Percentiles rank a stretch among this genome's conserved stretches.
Conservation (phyloP, 2,113 vertebrate species). For the Procavia capensis region DNA sequence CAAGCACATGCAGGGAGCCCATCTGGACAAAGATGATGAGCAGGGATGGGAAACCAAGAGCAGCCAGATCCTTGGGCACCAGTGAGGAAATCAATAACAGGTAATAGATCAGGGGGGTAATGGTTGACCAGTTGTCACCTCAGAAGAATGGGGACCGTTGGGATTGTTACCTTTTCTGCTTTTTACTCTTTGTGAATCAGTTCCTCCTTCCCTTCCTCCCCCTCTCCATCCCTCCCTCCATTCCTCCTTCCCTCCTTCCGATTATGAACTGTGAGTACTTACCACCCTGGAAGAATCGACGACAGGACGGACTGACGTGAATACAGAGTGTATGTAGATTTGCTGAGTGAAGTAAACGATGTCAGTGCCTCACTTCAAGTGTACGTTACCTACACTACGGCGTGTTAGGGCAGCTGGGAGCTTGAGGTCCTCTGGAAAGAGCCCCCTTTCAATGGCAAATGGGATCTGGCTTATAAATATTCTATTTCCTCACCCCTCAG, state of each 20-base stretch:
- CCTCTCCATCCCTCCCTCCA: no score
- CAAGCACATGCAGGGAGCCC: background rate
- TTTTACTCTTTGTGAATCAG: background rate
- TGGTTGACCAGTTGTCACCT: background rate
- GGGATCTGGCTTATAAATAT: background rate
- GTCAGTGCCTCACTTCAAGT: background rate
- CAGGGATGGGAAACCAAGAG: background rate
- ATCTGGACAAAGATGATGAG: background rate
- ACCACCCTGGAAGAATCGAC: background rate
- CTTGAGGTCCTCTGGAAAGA: background rate
- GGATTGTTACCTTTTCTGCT: background rate
- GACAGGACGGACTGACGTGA: background rate
- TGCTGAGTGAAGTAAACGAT: no score
- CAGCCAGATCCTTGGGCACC: background rate
- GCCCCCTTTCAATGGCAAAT: background rate
- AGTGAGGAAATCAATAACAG: background rate
- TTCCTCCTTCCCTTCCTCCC: background rate
- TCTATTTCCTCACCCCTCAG: background rate
- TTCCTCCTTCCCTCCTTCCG: no score
- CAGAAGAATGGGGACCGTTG: background rate
- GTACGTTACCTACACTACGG: background rate
- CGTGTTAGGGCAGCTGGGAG: background rate
- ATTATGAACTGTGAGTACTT: background rate
- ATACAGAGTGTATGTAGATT: background rate
- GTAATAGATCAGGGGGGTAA: no score